Percentiles rank a stretch among this genome's conserved stretches.
These are phyloP conservation scores for Trematocara stigmaticum DNA, from an alignment of 2,113 vertebrate species.

Conservation along the genomic window DNA sequence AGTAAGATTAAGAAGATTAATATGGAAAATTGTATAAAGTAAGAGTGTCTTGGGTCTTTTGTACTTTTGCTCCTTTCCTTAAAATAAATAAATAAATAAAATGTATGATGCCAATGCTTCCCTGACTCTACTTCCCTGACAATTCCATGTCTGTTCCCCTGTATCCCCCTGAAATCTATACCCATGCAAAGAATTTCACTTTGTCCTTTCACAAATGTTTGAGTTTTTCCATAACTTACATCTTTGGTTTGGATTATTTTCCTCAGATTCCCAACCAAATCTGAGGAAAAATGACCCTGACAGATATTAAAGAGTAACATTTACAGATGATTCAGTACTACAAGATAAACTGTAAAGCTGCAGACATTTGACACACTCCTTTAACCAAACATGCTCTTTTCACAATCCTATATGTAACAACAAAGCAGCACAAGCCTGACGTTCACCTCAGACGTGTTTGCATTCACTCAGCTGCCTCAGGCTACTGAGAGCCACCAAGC, in stretches of 20 bases:
- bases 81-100: neutral
- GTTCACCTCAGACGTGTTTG: neutral
- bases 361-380: neutral
- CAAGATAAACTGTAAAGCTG: neutral
- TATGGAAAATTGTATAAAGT: neutral
- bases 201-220: neutral
- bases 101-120: neutral
- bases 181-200: neutral
- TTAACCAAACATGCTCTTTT: neutral
- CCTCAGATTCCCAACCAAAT: neutral
- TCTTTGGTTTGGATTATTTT: neutral
- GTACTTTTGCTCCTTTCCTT: neutral
- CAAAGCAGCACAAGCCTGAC: neutral
- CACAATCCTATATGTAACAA: neutral
- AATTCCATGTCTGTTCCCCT: neutral
- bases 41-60: neutral
- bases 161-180: neutral
- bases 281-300: neutral
- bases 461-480: neutral
- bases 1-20: neutral
- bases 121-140: neutral
- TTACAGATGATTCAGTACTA: neutral
- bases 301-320: neutral
- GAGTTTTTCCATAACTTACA: neutral
- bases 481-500: neutral